phyloP scores from a whole-genome alignment of 2,797 vertebrate species.

The Peromyscus nudipes region DNA sequence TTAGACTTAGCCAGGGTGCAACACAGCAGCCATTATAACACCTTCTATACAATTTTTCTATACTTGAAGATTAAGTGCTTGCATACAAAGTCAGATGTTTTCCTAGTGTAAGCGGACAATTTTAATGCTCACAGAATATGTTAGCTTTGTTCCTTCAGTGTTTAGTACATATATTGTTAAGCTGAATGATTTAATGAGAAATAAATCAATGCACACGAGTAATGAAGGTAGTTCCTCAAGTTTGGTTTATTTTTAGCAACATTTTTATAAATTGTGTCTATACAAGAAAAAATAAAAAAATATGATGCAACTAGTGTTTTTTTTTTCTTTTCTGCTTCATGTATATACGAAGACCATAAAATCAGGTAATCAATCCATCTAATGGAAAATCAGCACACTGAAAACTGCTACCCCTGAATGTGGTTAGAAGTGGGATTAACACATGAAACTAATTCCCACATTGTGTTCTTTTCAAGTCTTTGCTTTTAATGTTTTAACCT shows the following conservation, averaged over 20 bases:
- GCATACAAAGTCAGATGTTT: neutral
- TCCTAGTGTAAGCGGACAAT: neutral
- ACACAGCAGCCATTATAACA: neutral
- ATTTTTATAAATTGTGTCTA: neutral
- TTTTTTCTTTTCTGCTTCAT: neutral
- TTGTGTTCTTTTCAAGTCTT: neutral
- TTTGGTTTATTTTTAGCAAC: neutral
- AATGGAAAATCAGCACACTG: neutral
- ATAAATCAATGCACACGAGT: neutral
- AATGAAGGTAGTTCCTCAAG: neutral
- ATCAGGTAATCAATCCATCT: neutral
- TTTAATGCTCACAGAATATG: neutral
- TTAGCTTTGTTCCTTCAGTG: neutral
- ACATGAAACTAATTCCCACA: neutral
- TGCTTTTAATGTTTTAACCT: neutral
- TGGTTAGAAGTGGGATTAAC: neutral
- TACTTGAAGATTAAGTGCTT: neutral
- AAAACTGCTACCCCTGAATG: neutral
- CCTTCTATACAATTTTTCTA: neutral
- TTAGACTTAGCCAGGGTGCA: neutral
- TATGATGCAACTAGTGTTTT: neutral
- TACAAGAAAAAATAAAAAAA: neutral
- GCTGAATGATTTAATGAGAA: conserved; percentile 7
- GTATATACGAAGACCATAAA: neutral
- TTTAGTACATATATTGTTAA: conserved; percentile 8